These are phyloP conservation scores for Conomelus anceps DNA, from an alignment of 2,888 invertebrate species.

Conservation along the genomic window DNA sequence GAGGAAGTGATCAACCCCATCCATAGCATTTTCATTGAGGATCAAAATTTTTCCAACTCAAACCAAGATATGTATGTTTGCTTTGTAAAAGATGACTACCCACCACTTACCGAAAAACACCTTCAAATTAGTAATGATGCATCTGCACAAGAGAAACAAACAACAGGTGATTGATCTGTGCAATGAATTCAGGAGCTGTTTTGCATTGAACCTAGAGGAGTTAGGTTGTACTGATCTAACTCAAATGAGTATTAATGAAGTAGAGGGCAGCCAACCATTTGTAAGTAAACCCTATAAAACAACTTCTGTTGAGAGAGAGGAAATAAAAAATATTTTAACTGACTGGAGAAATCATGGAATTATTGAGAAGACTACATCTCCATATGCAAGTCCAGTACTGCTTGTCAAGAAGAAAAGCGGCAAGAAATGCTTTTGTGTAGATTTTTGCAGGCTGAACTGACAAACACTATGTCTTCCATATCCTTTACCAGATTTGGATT, in stretches of 20 bases:
- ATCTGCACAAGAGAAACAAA: too few species aligned
- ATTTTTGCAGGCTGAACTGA: not conserved
- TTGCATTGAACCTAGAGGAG: not conserved
- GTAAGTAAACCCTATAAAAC: not conserved
- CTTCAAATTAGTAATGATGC: too few species aligned
- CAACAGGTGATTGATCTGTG: not conserved
- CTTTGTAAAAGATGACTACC: too few species aligned
- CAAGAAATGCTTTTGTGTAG: too few species aligned
- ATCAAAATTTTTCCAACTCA: too few species aligned
- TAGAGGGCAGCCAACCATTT: not conserved
- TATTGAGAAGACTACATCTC: not conserved
- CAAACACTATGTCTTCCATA: not conserved
- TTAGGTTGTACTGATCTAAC: not conserved
- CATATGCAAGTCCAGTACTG: not conserved
- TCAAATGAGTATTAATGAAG: not conserved
- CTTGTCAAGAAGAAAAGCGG: not conserved
- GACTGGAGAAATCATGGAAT: not conserved
- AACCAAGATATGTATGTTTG: too few species aligned
- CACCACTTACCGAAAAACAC: too few species aligned
- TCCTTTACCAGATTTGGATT: not conserved
- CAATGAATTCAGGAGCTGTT: not conserved
- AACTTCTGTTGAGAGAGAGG: not conserved
- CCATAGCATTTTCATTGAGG: too few species aligned
- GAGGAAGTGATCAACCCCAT: too few species aligned
- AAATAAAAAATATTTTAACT: too few species aligned